Evolutionary conservation across 2,888 invertebrate species (phyloP).

Genomic region (Notodonta ziczac): DNA sequence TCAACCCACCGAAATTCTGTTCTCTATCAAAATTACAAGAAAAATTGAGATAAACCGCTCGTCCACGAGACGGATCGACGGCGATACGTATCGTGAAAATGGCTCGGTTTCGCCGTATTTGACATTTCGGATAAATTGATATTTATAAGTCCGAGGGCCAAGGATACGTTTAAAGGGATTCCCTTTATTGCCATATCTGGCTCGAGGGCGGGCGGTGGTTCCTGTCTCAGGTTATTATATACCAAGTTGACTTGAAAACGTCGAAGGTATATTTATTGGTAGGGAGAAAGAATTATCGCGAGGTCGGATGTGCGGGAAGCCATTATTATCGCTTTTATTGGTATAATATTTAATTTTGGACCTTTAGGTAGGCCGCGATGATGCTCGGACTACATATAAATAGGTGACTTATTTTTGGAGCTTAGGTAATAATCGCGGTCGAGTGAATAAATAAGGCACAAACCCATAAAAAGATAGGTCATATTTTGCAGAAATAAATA

Average conservation of each 20-base stretch:
- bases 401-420: constrained; percentile 70
- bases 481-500: no score
- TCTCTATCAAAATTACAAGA: constrained; percentile 50
- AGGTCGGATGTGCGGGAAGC: constrained; percentile 76
- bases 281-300: constrained; percentile 76
- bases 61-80: constrained; percentile 62
- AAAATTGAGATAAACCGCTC: constrained; percentile 65
- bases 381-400: constrained; percentile 70
- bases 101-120: constrained; percentile 75
- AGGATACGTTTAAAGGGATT: constrained; percentile 81
- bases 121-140: constrained; percentile 83
- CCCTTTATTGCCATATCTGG: constrained; percentile 79
- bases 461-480: not conserved
- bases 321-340: constrained; percentile 83
- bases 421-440: constrained; percentile 12
- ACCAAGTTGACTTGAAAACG: constrained; percentile 77
- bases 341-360: constrained; percentile 84
- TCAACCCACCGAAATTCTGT: constrained; percentile 29
- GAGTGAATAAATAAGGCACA: not conserved
- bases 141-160: constrained; percentile 82
- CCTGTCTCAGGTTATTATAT: constrained; percentile 81
- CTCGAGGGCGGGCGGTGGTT: constrained; percentile 70
- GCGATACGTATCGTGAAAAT: constrained; percentile 77
- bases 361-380: constrained; percentile 65
- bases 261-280: constrained; percentile 82